Evolutionary conservation across 2,888 invertebrate species (phyloP).

Genomic region (Agonopterix arenella): DNA sequence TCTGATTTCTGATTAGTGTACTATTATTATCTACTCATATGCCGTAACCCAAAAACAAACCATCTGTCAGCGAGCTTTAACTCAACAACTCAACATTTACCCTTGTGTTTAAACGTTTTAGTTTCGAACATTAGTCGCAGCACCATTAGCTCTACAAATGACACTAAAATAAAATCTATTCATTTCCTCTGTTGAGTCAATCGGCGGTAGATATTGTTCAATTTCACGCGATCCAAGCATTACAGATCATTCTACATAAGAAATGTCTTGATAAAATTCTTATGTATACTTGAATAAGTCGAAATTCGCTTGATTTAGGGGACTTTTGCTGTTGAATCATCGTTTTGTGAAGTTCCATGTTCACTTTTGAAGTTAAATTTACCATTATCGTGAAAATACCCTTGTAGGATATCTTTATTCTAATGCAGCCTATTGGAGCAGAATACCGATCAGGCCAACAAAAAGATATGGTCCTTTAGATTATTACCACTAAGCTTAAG

Average conservation of each 20-base stretch:
- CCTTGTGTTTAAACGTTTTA: conserved; percentile 40
- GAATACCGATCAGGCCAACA: too few species aligned
- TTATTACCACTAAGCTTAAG: too few species aligned
- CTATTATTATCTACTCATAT: too few species aligned
- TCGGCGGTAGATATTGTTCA: conserved; percentile 64
- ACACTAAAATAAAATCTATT: conserved; percentile 77
- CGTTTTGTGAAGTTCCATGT: conserved; percentile 10
- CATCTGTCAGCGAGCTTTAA: conserved; percentile 44
- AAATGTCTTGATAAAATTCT: too few species aligned
- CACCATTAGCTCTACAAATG: conserved; percentile 74
- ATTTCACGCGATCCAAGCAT: conserved; percentile 72
- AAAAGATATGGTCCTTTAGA: too few species aligned
- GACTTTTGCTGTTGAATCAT: neutral
- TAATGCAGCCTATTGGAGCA: too few species aligned
- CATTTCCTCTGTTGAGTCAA: conserved; percentile 73
- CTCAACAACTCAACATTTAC: conserved; percentile 19
- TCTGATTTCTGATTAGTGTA: too few species aligned
- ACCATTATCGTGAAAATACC: too few species aligned
- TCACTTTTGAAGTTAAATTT: conserved; percentile 21
- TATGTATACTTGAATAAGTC: too few species aligned
- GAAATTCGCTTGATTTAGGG: too few species aligned
- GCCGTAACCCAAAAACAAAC: conserved; percentile 1
- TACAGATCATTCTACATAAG: conserved; percentile 36
- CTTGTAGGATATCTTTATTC: too few species aligned
- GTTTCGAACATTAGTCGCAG: conserved; percentile 49